Evolutionary conservation across 2,113 vertebrate species (phyloP).

Genomic region (Sminthopsis crassicaudata): DNA sequence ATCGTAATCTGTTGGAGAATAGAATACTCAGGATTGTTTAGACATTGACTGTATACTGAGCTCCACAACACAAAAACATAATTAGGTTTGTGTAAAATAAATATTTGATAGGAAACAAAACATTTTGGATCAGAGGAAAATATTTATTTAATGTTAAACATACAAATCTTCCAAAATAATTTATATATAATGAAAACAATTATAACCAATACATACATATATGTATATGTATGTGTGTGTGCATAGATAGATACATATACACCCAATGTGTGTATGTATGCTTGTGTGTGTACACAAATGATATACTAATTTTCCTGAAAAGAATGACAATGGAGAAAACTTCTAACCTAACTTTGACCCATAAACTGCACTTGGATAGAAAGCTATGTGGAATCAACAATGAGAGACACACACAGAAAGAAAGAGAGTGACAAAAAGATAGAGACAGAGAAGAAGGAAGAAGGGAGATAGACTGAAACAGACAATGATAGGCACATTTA

Average conservation of each 20-base stretch:
- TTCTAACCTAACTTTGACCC: background rate
- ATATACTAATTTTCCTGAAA: background rate
- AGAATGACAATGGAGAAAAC: background rate
- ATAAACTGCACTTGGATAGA: background rate
- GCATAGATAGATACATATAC: too few species aligned
- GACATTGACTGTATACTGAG: background rate
- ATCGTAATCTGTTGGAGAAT: background rate
- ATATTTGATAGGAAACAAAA: background rate
- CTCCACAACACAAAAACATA: background rate
- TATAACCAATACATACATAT: background rate
- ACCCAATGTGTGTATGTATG: too few species aligned
- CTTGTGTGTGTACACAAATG: too few species aligned
- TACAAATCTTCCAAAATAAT: background rate
- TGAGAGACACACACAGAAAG: background rate
- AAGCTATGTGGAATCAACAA: background rate
- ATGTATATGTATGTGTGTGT: too few species aligned
- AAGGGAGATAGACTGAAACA: background rate
- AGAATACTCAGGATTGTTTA: background rate
- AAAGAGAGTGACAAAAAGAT: background rate
- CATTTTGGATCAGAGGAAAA: background rate
- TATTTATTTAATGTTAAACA: background rate
- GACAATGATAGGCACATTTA: background rate
- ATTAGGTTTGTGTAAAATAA: background rate
- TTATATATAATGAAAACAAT: background rate
- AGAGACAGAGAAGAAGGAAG: background rate